Evolutionary conservation across 2,113 vertebrate species (phyloP).

Genomic region (Zosterops hypoxanthus): DNA sequence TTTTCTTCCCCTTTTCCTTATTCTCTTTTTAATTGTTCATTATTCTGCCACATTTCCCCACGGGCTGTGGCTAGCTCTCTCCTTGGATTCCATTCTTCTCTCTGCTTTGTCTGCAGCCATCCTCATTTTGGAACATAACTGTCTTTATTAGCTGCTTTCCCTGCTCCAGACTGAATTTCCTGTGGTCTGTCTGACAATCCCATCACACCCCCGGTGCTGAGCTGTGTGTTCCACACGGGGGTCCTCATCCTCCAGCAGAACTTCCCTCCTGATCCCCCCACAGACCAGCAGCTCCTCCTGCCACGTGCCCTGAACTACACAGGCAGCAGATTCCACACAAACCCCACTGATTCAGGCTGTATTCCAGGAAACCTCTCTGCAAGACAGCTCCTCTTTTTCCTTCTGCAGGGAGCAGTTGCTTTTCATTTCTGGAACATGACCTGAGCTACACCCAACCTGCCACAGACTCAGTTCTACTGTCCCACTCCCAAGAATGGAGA

Average conservation of each 20-base stretch:
- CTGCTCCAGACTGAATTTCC: background rate
- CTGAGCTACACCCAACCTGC: rapidly evolving
- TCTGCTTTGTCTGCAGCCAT: background rate
- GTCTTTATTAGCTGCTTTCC: background rate
- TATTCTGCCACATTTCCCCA: background rate
- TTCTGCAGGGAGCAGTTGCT: background rate
- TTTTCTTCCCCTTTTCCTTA: rapidly evolving
- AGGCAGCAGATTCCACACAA: background rate
- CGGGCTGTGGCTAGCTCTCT: background rate
- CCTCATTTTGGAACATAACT: background rate
- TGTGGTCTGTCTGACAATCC: background rate
- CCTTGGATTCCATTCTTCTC: background rate
- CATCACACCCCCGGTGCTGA: background rate
- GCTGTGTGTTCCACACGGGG: background rate
- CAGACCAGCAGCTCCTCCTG: background rate
- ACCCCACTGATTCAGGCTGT: background rate
- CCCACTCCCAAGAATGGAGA: background rate
- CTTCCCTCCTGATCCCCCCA: background rate
- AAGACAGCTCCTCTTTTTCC: background rate
- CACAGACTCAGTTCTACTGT: background rate
- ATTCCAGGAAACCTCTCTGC: background rate
- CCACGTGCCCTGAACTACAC: rapidly evolving
- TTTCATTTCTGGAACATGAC: background rate
- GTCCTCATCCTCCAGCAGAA: background rate
- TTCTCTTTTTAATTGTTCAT: background rate